Evolutionary conservation across 2,797 vertebrate species (phyloP), one percentile per base, ranked within the genome.

Genomic region (Bradypodion pumilum): DNA sequence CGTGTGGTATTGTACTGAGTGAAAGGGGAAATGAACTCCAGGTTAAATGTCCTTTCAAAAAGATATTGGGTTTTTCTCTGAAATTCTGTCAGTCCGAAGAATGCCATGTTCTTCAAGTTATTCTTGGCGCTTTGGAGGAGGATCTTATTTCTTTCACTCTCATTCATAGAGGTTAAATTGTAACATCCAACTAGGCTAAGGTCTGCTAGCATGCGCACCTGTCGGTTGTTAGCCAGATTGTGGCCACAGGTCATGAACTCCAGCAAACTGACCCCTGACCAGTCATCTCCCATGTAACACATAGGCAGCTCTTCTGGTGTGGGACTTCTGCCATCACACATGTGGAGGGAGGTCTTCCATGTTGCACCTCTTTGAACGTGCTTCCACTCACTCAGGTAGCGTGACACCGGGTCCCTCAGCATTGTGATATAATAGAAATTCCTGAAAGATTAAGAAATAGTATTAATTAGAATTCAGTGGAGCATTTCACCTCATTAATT

Each of bases 21-120:
- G 96, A 99, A 99, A 0, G 98, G 97, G 1, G 98, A 95, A 93
- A 99, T 99, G 95, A 99, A 99, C 88, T 97, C 97, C 91, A 99
- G 97, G 94, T 95, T 98, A 96, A 99, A 99, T 95, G 98, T 99
- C 95, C 98, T 98, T 96, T 99, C 98, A 69, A 99, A 99, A 94
- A 99, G 96, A 95, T 98, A 99, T 92, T 99, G 98, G 1, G 98
- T 99, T 96, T 99, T 99, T 93, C 98, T 97, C 92, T 99, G 98
- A 92, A 99, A 99, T 91, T 99, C 98, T 0, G 98, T 99, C 87
- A 99, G 97, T 81, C 98, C 98, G 0, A 98, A 99, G 96, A 99
- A 99, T 52, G 98, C 98, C 98, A 99, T 99, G 93, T 98, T 98
- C 94, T 98, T 99, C 88, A 99, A 93, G 95, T 99, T 99, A 96